Base-by-base conservation (phyloP, 2,888 invertebrate species). In the Ormyrus thymus region DNA sequence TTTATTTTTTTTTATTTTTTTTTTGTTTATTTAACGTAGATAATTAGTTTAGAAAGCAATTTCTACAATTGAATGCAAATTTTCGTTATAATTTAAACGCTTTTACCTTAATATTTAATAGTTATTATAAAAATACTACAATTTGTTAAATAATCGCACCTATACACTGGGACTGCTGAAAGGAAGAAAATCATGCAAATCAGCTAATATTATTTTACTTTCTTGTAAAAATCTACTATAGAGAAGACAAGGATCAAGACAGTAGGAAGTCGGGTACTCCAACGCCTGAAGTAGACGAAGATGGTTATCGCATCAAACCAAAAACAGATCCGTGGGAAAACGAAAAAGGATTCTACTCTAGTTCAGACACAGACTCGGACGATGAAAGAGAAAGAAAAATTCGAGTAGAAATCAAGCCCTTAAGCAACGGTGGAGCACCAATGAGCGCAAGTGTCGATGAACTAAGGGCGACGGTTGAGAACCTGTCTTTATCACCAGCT, bases 361-460 rank as follows among this genome's bases (percentile, higher is more conserved):
- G 95, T 85, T 95, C 97, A 15, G 98, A 95, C 86, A 92, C 94
- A 64, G 95, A 98, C 89, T 97, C 97, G 90, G 94, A 97, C 85
- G 97, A 97, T 87, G 97, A 97, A 86, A 93, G 94, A 72, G 96
- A 96, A 86, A 94, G 94, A 83, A 97, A 97, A 90, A 96, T 98
- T 84, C 96, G 96, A 87, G 97, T 98, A 3, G 97, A 97, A 92
- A 98, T 98, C 81, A 98, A 98, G 90, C 98, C 98, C 0, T 92
- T 97, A 68, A 97, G 95, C 87, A 97, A 97, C 91, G 97, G 97
- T 68, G 93, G 94, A 76, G 95, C 95, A 72, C 96, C 96, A 1
- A 96, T 97, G 93, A 96, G 97, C 81, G 97, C 97, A n/a, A 98
- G 97, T 90, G 97, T 98, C 10, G 98, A 98, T 90, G 98, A 98